Evolutionary conservation across 2,888 invertebrate species (phyloP), one percentile per base, ranked within the genome.

Genomic region (Molorchus minor): DNA sequence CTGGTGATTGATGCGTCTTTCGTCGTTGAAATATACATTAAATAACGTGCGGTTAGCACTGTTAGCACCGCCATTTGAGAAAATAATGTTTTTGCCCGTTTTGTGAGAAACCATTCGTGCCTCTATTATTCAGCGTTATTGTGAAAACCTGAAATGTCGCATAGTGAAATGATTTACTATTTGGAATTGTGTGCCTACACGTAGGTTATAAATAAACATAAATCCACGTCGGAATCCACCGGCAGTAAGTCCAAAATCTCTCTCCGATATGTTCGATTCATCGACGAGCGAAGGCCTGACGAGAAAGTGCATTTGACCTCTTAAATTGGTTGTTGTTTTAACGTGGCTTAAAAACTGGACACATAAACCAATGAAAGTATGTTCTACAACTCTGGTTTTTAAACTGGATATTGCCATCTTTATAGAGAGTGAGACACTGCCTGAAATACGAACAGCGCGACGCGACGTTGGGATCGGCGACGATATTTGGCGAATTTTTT

Each of bases 241-340:
- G 29, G 25, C 49, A 38, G 10, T 19, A 38, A 38, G 36, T 20
- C 49, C 25, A 13, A 25, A 49, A 29, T 38, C 38, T 38, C 38
- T 35, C 35, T 13, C 33, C 47, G 35, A 47, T 20, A 19, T 20
- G 25, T 21, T 40, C 38, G 38, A 49, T 49, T 38, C 49, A 47
- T 35, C 47, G 20, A 15, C 8, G n/a, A n/a, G n/a, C 33, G 35
- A 17, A 19, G 54, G 61, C 20, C 21, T 41, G 35, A 49, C 65
- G 70, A 64, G 71, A 73, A 75, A 74, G 75, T 74, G 70, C 67
- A 71, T 71, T 73, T 73, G 70, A 75, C 73, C 74, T 76, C 70
- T 67, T 71, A 73, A 74, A 73, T 70, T 68, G 69, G 61, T 53
- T 67, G 68, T 68, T 65, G 70, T 64, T 33, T 69, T 65, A 58